Conservation (phyloP, 2,113 vertebrate species). For the Gymnobelideus leadbeateri region DNA sequence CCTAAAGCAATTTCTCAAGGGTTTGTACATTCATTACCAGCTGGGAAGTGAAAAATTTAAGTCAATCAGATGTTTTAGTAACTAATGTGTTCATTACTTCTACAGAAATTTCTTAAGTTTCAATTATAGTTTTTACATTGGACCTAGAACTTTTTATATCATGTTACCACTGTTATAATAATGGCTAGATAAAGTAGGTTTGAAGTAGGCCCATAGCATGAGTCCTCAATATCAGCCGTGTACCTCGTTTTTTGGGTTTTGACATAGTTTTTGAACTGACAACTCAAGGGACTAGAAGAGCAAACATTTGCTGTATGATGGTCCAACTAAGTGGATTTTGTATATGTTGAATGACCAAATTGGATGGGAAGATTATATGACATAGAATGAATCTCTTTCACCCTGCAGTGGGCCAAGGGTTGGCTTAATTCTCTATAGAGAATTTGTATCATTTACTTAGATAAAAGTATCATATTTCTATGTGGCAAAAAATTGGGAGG, state of each 20-base stretch:
- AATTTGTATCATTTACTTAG: not conserved
- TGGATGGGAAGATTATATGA: not conserved
- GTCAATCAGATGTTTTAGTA: not conserved
- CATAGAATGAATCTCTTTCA: not conserved
- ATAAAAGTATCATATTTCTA: not conserved
- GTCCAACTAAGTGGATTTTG: not conserved
- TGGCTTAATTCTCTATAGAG: not conserved
- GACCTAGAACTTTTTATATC: not conserved
- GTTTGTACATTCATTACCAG: not conserved
- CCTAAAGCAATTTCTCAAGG: not conserved
- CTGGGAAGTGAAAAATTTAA: not conserved
- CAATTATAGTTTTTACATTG: not conserved
- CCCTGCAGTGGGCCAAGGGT: not conserved
- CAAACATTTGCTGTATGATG: not conserved
- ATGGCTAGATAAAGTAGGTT: not conserved
- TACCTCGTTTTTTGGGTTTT: not conserved
- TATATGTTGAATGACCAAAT: not conserved
- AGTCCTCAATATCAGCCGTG: not conserved
- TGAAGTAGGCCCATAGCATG: not conserved
- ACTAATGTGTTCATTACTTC: not conserved
- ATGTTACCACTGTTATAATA: not conserved
- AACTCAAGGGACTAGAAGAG: not conserved
- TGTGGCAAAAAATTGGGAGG: not conserved
- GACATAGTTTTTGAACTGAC: not conserved
- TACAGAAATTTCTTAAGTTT: not conserved